Base-by-base conservation (phyloP, 2,113 vertebrate species). In the Lepisosteus oculatus region DNA sequence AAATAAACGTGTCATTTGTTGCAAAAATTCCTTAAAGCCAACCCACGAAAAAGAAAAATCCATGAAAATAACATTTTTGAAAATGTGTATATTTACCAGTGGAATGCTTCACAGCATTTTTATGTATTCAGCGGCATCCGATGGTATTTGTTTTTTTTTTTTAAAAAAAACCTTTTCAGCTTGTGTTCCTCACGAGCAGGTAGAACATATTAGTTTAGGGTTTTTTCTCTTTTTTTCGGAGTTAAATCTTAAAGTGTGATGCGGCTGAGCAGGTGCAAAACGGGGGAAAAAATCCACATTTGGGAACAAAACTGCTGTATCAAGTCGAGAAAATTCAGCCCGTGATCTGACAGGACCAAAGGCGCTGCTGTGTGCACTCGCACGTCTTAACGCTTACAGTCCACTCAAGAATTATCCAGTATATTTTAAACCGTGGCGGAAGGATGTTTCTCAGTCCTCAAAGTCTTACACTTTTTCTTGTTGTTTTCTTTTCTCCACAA, bases 361-460 rank as follows among this genome's bases (percentile, higher is more conserved):
- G 73, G 41, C 59, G 71, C 55, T 75, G 80, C 67, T 80, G 62
- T 47, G 29, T 83, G 77, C 65, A 77, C 72, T 68, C 78, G 80
- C 80, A 80, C 55, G 43, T 80, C 72, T 85, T 71, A 79, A 78
- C 70, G 65, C 79, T 77, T 80, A 76, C 77, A 81, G 76, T 78
- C 70, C 78, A 83, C 82, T 85, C 82, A 81, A 75, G 75, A 76
- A 78, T 84, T 81, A 83, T 80, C 82, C 85, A 80, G 78, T 80
- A 14, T 72, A 76, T 85, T 80, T 83, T 85, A 80, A 83, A 43
- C 61, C 65, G 62, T 56, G 79, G 7, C 70, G 75, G 79, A 75
- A 83, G 54, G 64, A 67, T 67, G 75, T 76, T 77, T 57, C n/a
- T 57, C 59, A 79, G 67, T 75, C 51, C 43, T 54, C 43, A 67